A percentile compares a stretch with the other conserved stretches of the same genome.
Conservation (phyloP, 2,888 invertebrate species). For the Operophtera brumata region DNA sequence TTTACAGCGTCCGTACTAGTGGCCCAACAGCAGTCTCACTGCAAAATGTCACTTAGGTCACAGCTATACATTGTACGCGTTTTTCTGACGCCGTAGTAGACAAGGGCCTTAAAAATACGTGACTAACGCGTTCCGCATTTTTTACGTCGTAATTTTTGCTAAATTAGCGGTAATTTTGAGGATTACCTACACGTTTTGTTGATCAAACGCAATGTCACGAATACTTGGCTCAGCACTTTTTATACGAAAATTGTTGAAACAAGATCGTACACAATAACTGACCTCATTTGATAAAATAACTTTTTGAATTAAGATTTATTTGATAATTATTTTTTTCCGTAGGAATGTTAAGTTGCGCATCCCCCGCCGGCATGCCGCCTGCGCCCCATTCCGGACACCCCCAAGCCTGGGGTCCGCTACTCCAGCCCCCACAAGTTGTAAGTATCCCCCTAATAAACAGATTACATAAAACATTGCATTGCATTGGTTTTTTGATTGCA, state of each 20-base stretch:
- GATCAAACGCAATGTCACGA: slow-evolving; percentile 32
- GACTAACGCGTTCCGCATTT: slow-evolving; percentile 32
- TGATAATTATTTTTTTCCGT: slow-evolving; percentile 28
- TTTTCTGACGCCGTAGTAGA: not conserved
- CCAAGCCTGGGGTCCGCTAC: slow-evolving; percentile 58
- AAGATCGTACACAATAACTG: not conserved
- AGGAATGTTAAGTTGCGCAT: slow-evolving; percentile 74
- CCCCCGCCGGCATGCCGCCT: slow-evolving; percentile 74
- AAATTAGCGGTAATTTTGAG: slow-evolving; percentile 35
- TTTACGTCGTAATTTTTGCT: slow-evolving; percentile 25
- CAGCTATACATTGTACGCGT: no score
- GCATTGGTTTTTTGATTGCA: no score
- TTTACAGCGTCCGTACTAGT: no score
- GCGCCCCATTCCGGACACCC: slow-evolving; percentile 59
- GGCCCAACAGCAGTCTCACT: no score
- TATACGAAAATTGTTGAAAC: slow-evolving; percentile 3
- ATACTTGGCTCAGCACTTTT: slow-evolving; percentile 20
- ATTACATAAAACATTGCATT: no score
- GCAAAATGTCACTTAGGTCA: not conserved
- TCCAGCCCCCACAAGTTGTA: slow-evolving; percentile 66
- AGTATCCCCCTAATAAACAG: slow-evolving; percentile 34
- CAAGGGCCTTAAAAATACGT: slow-evolving; percentile 22
- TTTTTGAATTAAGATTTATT: not conserved
- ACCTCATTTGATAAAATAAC: slow-evolving; percentile 7
- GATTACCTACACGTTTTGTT: slow-evolving; percentile 33